Evolutionary conservation across 2,797 vertebrate species (phyloP), one percentile per base, ranked within the genome.

Genomic region (Chromis chromis): DNA sequence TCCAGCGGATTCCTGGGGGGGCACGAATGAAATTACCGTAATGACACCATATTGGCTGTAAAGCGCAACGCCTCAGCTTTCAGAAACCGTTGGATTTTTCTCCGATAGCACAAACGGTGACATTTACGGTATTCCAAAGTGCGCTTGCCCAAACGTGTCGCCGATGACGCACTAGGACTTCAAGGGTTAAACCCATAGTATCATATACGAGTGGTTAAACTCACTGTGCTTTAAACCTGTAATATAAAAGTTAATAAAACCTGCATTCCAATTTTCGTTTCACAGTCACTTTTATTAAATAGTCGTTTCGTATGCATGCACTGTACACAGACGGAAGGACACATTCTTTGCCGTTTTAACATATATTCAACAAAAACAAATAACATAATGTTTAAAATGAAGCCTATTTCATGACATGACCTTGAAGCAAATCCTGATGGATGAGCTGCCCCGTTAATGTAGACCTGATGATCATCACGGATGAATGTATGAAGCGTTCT

Each of bases 271-370:
- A 36, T 12, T 57, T 69, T 61, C 0, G 55, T 86, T 90, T 91
- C 86, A 93, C 89, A 91, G 82, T 91, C 55, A 85, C 82, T 78
- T 90, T 92, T 91, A 93, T 91, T 93, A 89, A 92, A 91, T 91
- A 92, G 49, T 65, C 33, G 42, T 78, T 86, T 79, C 53, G 82
- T 74, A 76, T 27, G 82, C 90, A 91, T 92, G 90, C 90, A 86
- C 69, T 86, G 83, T 57, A 91, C 73, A 86, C 53, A 83, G 17
- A 46, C 44, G 2, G 6, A 14, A 89, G 44, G 52, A 90, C 78
- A 91, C 87, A 89, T 88, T 89, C 74, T 46, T 81, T 60, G 71
- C 71, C 2, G 59, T 65, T 89, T 64, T 25, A 55, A 74, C 78
- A 64, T 65, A 13, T 46, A 56, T 44, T 62, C 36, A 76, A 76